A percentile compares a stretch with the other conserved stretches of the same genome.
These are phyloP conservation scores for Elaeidobius kamerunicus DNA, from an alignment of 2,888 invertebrate species.

Conservation along the genomic window DNA sequence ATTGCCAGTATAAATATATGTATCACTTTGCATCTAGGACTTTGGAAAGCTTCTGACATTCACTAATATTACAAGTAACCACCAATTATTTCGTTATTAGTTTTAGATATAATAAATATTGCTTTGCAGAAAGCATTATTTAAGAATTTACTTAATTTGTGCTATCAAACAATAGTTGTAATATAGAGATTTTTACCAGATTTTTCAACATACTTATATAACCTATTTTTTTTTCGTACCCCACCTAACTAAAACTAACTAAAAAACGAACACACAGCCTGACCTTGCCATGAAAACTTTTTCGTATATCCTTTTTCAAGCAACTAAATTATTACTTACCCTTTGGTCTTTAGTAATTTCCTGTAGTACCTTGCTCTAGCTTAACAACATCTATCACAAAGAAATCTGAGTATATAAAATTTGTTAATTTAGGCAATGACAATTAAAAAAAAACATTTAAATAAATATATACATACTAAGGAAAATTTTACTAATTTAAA, in stretches of 20 bases:
- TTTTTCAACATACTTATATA: slow-evolving; percentile 11
- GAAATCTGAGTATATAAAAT: slow-evolving; percentile 25
- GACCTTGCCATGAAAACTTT: slow-evolving; percentile 13
- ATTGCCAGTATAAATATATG: slow-evolving; percentile 46
- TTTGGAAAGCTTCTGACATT: slow-evolving; percentile 41
- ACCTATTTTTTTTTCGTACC: neutral
- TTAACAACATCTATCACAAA: slow-evolving; percentile 18
- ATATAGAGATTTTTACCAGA: slow-evolving; percentile 11
- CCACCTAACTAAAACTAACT: slow-evolving; percentile 5
- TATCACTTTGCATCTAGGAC: slow-evolving; percentile 46
- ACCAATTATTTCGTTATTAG: neutral
- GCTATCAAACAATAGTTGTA: slow-evolving; percentile 3
- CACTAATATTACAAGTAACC: slow-evolving; percentile 6
- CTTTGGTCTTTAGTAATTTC: slow-evolving; percentile 17
- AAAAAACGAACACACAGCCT: slow-evolving; percentile 22
- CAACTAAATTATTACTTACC: slow-evolving; percentile 26
- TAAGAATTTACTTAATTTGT: neutral
- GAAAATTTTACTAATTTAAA: neutral
- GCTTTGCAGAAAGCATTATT: neutral
- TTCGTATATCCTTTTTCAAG: slow-evolving; percentile 16
- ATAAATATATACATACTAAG: too few species aligned
- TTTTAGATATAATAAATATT: neutral
- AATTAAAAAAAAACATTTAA: neutral
- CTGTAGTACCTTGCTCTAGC: slow-evolving; percentile 3
- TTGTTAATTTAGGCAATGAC: slow-evolving; percentile 14